Evolutionary conservation across 2,113 vertebrate genomes (phyloP).

Genomic region (Poecilia latipinna): DNA sequence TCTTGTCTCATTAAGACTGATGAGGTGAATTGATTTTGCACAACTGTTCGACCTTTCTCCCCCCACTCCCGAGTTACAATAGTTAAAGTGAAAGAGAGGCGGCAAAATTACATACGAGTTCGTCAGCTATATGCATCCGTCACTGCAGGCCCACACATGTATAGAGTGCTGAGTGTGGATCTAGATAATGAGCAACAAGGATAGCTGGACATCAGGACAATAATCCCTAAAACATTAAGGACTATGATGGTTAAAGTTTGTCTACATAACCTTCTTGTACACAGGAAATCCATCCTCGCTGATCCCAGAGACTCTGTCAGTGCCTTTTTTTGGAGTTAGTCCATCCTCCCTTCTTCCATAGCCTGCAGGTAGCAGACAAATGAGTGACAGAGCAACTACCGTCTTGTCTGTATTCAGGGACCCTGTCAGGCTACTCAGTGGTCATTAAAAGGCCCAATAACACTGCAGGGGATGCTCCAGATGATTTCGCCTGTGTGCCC

Average conservation of each 20-base stretch:
- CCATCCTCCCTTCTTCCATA: slow-evolving; percentile 34
- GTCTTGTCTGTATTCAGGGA: slow-evolving; percentile 55
- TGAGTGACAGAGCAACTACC: slow-evolving; percentile 55
- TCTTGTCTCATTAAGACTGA: slow-evolving; percentile 68
- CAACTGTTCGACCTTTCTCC: slow-evolving; percentile 62
- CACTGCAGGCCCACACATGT: slow-evolving; percentile 40
- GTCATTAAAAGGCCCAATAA: slow-evolving; percentile 60
- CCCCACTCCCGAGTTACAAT: slow-evolving; percentile 28
- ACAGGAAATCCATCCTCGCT: slow-evolving; percentile 48
- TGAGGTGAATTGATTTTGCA: slow-evolving; percentile 70
- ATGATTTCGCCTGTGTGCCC: slow-evolving; percentile 52
- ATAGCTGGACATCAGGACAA: background rate
- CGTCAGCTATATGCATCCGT: slow-evolving; percentile 37
- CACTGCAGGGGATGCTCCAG: slow-evolving; percentile 39
- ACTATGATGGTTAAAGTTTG: slow-evolving; percentile 19
- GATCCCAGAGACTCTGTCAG: slow-evolving; percentile 37
- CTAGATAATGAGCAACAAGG: background rate
- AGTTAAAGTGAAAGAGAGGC: slow-evolving; percentile 59
- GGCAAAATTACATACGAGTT: background rate
- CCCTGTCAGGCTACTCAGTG: slow-evolving; percentile 31
- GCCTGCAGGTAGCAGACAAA: slow-evolving; percentile 63
- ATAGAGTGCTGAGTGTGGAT: background rate
- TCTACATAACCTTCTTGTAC: slow-evolving; percentile 12
- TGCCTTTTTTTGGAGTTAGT: slow-evolving; percentile 6
- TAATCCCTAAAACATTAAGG: background rate